These are phyloP conservation scores for Opisthocomus hoazin DNA, from an alignment of 2,113 vertebrate species.

Conservation along the genomic window DNA sequence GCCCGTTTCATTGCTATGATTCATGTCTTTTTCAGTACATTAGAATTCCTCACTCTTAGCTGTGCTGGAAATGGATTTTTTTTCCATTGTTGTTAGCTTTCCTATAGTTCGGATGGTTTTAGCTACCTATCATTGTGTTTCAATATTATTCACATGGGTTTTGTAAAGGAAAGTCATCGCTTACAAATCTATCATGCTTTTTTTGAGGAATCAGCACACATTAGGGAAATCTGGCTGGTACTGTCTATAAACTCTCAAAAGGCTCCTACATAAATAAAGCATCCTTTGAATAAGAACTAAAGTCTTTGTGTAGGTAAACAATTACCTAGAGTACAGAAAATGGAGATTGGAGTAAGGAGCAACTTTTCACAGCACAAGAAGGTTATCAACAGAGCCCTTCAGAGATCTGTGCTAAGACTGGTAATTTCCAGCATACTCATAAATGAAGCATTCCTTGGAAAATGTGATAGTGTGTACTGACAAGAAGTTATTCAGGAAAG, in stretches of 20 bases:
- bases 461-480: neutral
- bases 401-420: neutral
- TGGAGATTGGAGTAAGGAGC: neutral
- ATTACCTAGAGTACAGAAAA: neutral
- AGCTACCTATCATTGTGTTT: neutral
- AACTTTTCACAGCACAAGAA: neutral
- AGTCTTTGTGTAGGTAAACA: neutral
- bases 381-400: neutral
- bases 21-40: constrained; percentile 42
- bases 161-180: neutral
- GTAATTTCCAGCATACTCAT: neutral
- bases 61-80: neutral
- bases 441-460: neutral
- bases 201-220: neutral
- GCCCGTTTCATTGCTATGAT: constrained; percentile 41
- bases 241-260: neutral
- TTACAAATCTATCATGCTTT: neutral
- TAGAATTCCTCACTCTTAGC: constrained; percentile 7
- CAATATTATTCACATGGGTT: neutral
- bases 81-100: neutral
- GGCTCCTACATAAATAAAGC: neutral
- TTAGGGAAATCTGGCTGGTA: neutral
- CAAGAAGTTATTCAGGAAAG: neutral
- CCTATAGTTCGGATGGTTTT: neutral
- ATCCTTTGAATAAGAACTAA: neutral